A percentile compares a stretch with the other conserved stretches of the same genome.
phyloP scores from a whole-genome alignment of 2,888 invertebrate genomes.

The Tetanocera ferruginea region DNA sequence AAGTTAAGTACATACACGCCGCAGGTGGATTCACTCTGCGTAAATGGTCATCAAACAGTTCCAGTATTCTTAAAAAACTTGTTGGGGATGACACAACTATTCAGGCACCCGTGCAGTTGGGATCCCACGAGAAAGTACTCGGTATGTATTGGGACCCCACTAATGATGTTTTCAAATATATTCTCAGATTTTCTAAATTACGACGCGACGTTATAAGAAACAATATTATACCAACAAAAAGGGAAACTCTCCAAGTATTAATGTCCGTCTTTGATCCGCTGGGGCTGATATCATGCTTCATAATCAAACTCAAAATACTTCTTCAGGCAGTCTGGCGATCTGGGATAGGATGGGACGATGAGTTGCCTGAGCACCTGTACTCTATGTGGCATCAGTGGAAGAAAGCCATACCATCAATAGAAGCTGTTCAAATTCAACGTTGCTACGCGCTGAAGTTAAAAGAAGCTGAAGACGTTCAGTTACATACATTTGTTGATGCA shows the following conservation, averaged over 20 bases:
- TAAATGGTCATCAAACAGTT: too few species aligned
- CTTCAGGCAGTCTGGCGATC: conserved; percentile 48
- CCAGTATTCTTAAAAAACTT: background rate
- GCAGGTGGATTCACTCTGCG: conserved; percentile 18
- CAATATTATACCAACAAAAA: conserved; percentile 40
- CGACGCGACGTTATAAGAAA: too few species aligned
- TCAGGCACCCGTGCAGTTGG: background rate
- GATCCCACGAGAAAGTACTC: conserved; percentile 9
- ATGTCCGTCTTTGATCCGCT: conserved; percentile 39
- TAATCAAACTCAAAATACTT: conserved; percentile 46
- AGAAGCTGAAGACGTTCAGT: conserved; percentile 20
- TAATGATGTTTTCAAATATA: too few species aligned
- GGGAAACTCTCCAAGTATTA: conserved; percentile 43
- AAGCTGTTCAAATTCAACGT: conserved; percentile 36
- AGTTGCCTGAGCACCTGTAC: conserved; percentile 24
- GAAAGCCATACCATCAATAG: conserved; percentile 33
- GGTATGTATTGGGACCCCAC: conserved; percentile 20
- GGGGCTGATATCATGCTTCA: too few species aligned
- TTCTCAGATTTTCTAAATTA: too few species aligned
- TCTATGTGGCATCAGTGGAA: conserved; percentile 44
- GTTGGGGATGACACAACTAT: background rate
- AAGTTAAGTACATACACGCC: conserved; percentile 30
- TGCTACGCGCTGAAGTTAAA: conserved; percentile 36
- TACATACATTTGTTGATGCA: conserved; percentile 48
- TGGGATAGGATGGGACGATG: conserved; percentile 44